Evolutionary conservation across 2,113 vertebrate genomes (phyloP), one percentile per base, ranked within the genome.

Genomic region (Oncorhynchus keta): DNA sequence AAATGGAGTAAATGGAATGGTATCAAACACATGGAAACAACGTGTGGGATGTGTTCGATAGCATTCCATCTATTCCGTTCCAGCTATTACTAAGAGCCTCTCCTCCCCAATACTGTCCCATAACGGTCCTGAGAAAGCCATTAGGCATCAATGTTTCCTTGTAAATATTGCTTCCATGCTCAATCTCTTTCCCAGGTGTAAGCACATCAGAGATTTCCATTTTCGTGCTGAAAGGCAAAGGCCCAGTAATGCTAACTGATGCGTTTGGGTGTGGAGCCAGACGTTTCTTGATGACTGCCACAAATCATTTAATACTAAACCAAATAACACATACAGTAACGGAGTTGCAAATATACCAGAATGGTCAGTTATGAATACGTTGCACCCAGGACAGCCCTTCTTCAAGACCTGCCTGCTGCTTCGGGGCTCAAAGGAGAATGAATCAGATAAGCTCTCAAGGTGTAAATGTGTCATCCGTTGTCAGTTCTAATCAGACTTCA

Each of bases 101-200:
- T 45, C 39, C 39, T 45, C 2, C 39, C 39, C 39, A 45, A 30
- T 30, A 24, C 22, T 16, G 26, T 18, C 51, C 65, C 26, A 67
- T 70, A 26, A 45, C 13, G 67, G 67, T 11, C 32, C 18, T 70
- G n/a, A 49, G 45, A 49, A 45, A 49, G 12, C 39, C 12, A 51
- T 70, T 70, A 22, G 45, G 45, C 68, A 9, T 35, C 68, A 11
- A 12, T 24, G 20, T 45, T 16, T 26, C 65, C 20, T 35, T 39
- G 28, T 68, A n/a, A 39, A 20, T 9, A 35, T 68, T 39, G 14
- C 30, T 26, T 49, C 39, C 45, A 49, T n/a, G n/a, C 20, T 48
- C 5, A 70, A 70, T 70, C 35, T 14, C 8, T 70, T 48, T 24
- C 68, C 68, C 68, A 70, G 20, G 68, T 45, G 68, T 30, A 69